Conservation (phyloP, 2,888 invertebrate genomes). For the Seira musarum region DNA sequence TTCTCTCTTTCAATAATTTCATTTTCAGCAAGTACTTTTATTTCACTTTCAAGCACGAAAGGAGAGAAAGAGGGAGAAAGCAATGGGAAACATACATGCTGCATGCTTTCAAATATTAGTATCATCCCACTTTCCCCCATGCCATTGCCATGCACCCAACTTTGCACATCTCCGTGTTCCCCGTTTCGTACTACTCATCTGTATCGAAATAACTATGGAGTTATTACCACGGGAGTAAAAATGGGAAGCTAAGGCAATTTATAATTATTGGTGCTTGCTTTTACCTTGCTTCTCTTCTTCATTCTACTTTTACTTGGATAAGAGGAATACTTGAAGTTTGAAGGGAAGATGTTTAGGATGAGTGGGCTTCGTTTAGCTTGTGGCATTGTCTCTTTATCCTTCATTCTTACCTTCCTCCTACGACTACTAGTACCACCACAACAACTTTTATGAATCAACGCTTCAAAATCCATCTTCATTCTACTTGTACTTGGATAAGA, state of each 20-base stretch:
- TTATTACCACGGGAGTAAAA: neutral
- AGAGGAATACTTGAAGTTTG: constrained; percentile 45
- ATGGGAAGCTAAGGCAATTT: constrained; percentile 44
- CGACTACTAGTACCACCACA: too few relatives aligned
- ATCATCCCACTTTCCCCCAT: too few relatives aligned
- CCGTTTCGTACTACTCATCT: neutral
- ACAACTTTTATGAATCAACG: constrained; percentile 47
- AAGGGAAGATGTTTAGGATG: constrained; percentile 23
- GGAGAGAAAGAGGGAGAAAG: too few relatives aligned
- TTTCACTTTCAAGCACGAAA: too few relatives aligned
- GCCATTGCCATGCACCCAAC: too few relatives aligned
- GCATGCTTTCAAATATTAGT: too few relatives aligned
- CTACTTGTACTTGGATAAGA: too few relatives aligned
- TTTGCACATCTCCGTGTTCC: neutral
- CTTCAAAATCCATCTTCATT: constrained; percentile 34
- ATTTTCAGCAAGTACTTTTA: neutral
- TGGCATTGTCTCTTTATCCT: constrained; percentile 29
- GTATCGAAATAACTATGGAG: too few relatives aligned
- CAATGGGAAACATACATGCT: too few relatives aligned
- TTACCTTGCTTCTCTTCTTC: neutral
- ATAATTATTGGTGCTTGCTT: constrained; percentile 50
- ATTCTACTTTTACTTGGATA: constrained; percentile 22
- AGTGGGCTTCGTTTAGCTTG: constrained; percentile 27
- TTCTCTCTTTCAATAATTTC: constrained; percentile 48
- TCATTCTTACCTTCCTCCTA: too few relatives aligned